Percentiles rank a stretch among this genome's conserved stretches.
These are phyloP conservation scores for Geotrupes spiniger DNA, from an alignment of 2,888 invertebrate species.

Conservation along the genomic window DNA sequence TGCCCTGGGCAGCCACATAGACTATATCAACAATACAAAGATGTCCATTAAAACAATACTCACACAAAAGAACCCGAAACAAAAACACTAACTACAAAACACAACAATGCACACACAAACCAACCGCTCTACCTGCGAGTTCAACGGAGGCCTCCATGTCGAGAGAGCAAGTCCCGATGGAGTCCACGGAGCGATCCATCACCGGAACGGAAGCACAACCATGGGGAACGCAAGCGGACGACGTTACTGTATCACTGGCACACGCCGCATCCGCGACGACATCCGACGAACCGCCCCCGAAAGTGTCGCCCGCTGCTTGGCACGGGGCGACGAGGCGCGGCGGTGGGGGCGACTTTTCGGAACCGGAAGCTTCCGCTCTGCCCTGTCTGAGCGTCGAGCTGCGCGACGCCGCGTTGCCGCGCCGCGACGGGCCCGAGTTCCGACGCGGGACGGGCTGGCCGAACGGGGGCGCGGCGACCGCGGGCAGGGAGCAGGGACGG, in stretches of 20 bases:
- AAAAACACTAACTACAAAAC: constrained; percentile 9
- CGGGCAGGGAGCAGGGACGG: constrained; percentile 44
- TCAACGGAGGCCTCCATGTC: constrained; percentile 77
- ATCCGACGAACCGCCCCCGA: constrained; percentile 2
- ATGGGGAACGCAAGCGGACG: constrained; percentile 20
- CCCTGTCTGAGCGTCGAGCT: constrained; percentile 11
- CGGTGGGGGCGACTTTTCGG: constrained; percentile 7
- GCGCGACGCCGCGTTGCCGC: constrained; percentile 10
- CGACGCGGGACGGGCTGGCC: constrained; percentile 33
- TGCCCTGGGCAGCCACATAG: no score
- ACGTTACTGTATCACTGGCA: constrained; percentile 47
- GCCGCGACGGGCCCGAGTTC: constrained; percentile 11
- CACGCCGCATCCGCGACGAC: constrained; percentile 32
- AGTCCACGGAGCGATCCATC: constrained; percentile 79
- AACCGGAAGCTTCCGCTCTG: constrained; percentile 8
- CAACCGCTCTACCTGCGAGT: constrained; percentile 62
- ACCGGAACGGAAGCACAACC: constrained; percentile 40
- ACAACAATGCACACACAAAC: constrained; percentile 18
- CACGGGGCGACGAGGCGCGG: constrained; percentile 1
- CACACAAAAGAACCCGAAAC: neutral
- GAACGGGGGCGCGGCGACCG: constrained; percentile 52
- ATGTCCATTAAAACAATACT: no score
- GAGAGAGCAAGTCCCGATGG: constrained; percentile 82
- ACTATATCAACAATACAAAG: no score
- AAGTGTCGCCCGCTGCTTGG: constrained; percentile 6